A percentile compares a stretch with the other conserved stretches of the same genome.
phyloP scores from a whole-genome alignment of 2,888 invertebrate genomes.

The Saturnia pavonia region DNA sequence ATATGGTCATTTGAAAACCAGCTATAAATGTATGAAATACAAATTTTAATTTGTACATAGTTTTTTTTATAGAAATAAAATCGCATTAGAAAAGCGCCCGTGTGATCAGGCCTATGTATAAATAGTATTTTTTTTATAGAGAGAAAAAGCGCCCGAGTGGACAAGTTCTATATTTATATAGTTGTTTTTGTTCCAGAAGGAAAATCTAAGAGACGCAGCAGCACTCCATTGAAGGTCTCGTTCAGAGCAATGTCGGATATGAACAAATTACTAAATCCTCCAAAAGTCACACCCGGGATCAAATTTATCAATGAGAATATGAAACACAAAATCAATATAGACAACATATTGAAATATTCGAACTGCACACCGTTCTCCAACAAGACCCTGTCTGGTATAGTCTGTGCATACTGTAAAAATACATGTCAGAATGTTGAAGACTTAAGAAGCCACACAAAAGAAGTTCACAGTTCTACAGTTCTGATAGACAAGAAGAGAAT shows the following conservation, averaged over 20 bases:
- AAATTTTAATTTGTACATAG: no score
- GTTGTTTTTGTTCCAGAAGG: slow-evolving; percentile 41
- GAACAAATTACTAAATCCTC: slow-evolving; percentile 37
- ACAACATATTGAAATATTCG: slow-evolving; percentile 62
- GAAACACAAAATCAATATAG: slow-evolving; percentile 60
- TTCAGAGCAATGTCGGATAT: slow-evolving; percentile 45
- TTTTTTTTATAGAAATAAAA: no score
- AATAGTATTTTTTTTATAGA: no score
- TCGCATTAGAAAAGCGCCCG: no score
- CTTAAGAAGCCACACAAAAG: slow-evolving; percentile 48
- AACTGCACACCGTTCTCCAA: slow-evolving; percentile 70
- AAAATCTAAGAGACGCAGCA: slow-evolving; percentile 41
- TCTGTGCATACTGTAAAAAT: slow-evolving; percentile 65
- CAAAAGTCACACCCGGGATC: slow-evolving; percentile 21
- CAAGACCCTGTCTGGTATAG: slow-evolving; percentile 60
- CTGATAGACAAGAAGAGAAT: slow-evolving; percentile 50
- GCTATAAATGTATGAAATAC: no score
- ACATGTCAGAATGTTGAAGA: slow-evolving; percentile 43
- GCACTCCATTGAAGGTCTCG: slow-evolving; percentile 46
- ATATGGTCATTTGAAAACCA: no score
- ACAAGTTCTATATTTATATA: background rate
- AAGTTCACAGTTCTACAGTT: slow-evolving; percentile 45
- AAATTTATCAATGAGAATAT: slow-evolving; percentile 48
- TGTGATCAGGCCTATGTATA: no score
- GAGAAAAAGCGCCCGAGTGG: no score